Percentiles rank a stretch among this genome's conserved stretches.
These are phyloP conservation scores for Empidonax traillii DNA, from an alignment of 2,113 vertebrate species.

Conservation along the genomic window DNA sequence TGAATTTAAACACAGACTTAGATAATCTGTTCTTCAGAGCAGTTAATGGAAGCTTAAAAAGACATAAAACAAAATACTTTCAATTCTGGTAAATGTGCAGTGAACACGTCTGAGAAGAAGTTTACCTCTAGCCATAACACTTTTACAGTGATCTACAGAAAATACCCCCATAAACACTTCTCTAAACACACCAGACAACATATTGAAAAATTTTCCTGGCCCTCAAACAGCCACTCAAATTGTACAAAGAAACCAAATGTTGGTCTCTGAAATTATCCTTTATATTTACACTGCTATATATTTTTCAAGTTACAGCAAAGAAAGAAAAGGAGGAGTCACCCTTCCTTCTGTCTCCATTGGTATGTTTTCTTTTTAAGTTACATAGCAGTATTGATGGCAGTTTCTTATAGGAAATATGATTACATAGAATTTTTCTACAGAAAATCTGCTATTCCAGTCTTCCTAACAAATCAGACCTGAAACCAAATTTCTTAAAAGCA, in stretches of 20 bases:
- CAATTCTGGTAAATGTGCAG: neutral
- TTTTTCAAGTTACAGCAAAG: neutral
- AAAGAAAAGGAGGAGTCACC: neutral
- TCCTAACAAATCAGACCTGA: neutral
- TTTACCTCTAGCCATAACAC: neutral
- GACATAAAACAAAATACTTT: neutral
- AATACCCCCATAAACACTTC: neutral
- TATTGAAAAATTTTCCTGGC: neutral
- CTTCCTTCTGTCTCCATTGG: neutral
- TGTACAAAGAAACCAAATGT: accelerated
- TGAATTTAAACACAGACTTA: neutral
- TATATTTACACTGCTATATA: neutral
- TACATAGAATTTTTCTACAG: neutral
- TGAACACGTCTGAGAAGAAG: neutral
- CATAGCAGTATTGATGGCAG: neutral
- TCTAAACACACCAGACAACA: neutral
- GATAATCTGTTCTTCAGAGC: neutral
- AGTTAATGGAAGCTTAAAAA: neutral
- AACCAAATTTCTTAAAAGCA: neutral
- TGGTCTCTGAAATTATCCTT: neutral
- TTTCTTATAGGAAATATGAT: neutral
- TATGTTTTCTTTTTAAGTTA: neutral
- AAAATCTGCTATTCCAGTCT: neutral
- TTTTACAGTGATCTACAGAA: neutral
- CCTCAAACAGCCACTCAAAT: neutral